Percentiles rank a stretch among this genome's conserved stretches.
Evolutionary conservation across 2,797 vertebrate genomes (phyloP).

Genomic region (Brotogeris chrysoptera): DNA sequence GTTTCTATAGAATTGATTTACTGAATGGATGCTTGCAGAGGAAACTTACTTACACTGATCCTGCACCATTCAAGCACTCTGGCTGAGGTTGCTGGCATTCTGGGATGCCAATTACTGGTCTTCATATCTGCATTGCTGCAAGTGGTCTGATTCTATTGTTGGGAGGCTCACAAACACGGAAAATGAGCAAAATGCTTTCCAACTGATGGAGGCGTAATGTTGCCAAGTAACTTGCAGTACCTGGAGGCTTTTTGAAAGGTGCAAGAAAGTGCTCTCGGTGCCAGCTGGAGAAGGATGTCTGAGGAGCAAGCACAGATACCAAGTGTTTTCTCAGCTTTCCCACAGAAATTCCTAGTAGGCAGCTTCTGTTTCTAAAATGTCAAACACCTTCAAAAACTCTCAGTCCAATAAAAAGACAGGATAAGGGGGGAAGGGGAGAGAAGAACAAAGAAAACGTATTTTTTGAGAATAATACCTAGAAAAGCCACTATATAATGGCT

Average conservation of each 20-base stretch:
- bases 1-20: neutral
- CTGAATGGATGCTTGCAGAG: neutral
- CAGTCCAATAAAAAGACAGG: neutral
- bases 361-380: conserved; percentile 5
- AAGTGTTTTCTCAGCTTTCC: neutral
- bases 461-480: conserved; percentile 26
- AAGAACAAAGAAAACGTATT: neutral
- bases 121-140: neutral
- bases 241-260: neutral
- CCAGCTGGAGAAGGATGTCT: neutral
- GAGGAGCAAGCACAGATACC: neutral
- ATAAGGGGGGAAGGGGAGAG: neutral
- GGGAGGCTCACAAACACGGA: neutral
- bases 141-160: neutral
- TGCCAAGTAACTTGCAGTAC: neutral
- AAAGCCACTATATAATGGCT: neutral
- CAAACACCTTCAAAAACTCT: neutral
- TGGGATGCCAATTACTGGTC: neutral
- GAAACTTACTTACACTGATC: neutral
- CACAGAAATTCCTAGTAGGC: neutral
- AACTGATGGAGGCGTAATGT: neutral
- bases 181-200: neutral
- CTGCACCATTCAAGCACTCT: neutral
- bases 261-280: neutral
- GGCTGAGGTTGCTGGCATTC: neutral